These are phyloP conservation scores for Acipenser transmontanus DNA, from an alignment of 2,797 vertebrate species.

Conservation along the genomic window DNA sequence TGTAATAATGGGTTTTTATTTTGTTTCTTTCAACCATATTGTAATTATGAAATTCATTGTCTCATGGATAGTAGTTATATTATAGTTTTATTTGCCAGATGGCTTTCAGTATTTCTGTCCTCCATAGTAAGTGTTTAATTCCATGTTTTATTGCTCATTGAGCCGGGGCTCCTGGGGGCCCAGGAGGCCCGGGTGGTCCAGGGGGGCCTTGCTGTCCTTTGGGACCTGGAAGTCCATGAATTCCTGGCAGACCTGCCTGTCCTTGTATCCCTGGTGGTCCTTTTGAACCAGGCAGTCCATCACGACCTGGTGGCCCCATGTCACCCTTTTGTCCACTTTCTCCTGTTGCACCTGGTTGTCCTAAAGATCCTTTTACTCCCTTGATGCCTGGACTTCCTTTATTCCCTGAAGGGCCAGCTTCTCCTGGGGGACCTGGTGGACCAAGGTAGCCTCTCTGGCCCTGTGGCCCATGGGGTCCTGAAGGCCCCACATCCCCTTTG, in stretches of 20 bases:
- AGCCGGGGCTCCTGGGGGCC: constrained; percentile 43
- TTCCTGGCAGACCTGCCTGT: constrained; percentile 62
- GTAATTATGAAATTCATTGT: too few relatives aligned
- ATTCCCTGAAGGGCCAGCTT: constrained; percentile 57
- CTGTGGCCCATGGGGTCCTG: constrained; percentile 56
- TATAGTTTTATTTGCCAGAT: too few relatives aligned
- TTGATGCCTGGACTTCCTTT: constrained; percentile 67
- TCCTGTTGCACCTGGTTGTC: constrained; percentile 60
- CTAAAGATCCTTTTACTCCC: constrained; percentile 73
- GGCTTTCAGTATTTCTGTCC: too few relatives aligned
- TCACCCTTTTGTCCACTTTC: constrained; percentile 75
- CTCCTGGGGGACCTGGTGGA: constrained; percentile 57
- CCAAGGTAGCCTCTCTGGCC: constrained; percentile 67
- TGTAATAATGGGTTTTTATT: too few relatives aligned
- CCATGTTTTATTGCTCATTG: constrained; percentile 30
- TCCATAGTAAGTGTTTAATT: too few relatives aligned
- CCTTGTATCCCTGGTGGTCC: constrained; percentile 67
- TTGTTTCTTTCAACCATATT: too few relatives aligned
- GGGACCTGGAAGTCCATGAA: constrained; percentile 52
- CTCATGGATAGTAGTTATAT: too few relatives aligned
- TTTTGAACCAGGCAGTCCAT: constrained; percentile 53
- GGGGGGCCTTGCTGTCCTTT: constrained; percentile 59
- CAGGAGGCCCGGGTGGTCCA: constrained; percentile 65
- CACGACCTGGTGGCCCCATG: constrained; percentile 49
- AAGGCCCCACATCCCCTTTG: constrained; percentile 73